Evolutionary conservation across 2,113 vertebrate species (phyloP).

Genomic region (Erythrolamprus reginae): DNA sequence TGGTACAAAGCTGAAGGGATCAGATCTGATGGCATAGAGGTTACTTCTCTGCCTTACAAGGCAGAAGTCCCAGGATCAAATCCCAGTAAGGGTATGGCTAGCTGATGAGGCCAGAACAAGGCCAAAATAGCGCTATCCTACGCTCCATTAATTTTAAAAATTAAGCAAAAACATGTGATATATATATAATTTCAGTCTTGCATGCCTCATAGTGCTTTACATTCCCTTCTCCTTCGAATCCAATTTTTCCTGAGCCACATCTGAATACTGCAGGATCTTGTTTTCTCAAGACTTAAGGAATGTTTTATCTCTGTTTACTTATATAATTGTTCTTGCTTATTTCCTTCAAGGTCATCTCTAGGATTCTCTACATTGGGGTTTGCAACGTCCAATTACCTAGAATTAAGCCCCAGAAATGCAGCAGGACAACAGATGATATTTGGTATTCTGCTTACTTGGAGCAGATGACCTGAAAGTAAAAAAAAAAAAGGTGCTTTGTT

Average conservation of each 20-base stretch:
- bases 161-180: no score
- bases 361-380: not conserved
- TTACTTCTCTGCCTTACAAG: no score
- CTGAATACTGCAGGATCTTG: not conserved
- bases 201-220: not conserved
- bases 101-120: no score
- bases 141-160: no score
- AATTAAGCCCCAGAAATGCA: not conserved
- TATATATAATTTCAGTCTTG: not conserved
- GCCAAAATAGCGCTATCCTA: no score
- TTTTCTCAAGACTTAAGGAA: not conserved
- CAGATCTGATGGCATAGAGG: no score
- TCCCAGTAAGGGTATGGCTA: no score
- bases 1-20: no score
- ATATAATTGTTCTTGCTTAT: not conserved
- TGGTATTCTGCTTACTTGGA: not conserved
- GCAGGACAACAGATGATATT: not conserved
- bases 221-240: not conserved
- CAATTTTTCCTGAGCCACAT: not conserved
- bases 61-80: no score
- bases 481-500: not conserved
- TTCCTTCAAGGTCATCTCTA: not conserved
- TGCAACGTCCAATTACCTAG: no score
- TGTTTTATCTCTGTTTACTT: not conserved
- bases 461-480: not conserved